phyloP scores from a whole-genome alignment of 2,888 invertebrate genomes.

The Xiphydria camelus region DNA sequence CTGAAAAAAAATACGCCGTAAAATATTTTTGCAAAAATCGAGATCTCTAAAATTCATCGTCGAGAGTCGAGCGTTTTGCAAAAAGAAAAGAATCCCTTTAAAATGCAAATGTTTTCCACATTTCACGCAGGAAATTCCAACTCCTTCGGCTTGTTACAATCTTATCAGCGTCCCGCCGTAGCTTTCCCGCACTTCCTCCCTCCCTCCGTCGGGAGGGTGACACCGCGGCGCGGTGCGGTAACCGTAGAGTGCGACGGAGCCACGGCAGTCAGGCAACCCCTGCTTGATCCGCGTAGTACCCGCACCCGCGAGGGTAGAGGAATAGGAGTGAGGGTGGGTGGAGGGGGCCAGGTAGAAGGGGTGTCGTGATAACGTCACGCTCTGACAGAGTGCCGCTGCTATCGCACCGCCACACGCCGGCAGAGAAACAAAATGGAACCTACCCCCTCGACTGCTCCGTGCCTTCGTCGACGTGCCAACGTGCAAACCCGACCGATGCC shows the following conservation, averaged over 20 bases:
- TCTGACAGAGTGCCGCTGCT: constrained; percentile 63
- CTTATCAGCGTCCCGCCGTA: constrained; percentile 44
- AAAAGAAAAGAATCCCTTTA: constrained; percentile 27
- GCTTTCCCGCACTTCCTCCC: not conserved
- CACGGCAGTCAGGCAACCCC: constrained; percentile 30
- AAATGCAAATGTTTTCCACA: constrained; percentile 43
- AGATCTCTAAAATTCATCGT: too few relatives aligned
- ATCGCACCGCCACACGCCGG: constrained; percentile 61
- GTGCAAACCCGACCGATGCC: constrained; percentile 26
- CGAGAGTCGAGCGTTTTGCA: not conserved
- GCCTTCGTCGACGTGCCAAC: constrained; percentile 23
- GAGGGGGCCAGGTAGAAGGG: constrained; percentile 47
- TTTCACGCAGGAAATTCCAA: constrained; percentile 49
- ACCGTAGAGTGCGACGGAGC: not conserved
- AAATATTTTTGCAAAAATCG: too few relatives aligned
- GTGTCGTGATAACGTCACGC: constrained; percentile 61
- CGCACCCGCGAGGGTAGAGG: constrained; percentile 29
- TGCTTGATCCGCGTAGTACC: constrained; percentile 49
- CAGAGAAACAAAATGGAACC: constrained; percentile 61
- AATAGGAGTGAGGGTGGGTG: constrained; percentile 22
- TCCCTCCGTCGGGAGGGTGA: not conserved
- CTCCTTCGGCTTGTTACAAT: constrained; percentile 48
- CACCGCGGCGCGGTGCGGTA: constrained; percentile 5
- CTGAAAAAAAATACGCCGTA: too few relatives aligned
- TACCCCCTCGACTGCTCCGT: constrained; percentile 25